Evolutionary conservation across 2,888 invertebrate species (phyloP).

Genomic region (Sclerodermus sp.): DNA sequence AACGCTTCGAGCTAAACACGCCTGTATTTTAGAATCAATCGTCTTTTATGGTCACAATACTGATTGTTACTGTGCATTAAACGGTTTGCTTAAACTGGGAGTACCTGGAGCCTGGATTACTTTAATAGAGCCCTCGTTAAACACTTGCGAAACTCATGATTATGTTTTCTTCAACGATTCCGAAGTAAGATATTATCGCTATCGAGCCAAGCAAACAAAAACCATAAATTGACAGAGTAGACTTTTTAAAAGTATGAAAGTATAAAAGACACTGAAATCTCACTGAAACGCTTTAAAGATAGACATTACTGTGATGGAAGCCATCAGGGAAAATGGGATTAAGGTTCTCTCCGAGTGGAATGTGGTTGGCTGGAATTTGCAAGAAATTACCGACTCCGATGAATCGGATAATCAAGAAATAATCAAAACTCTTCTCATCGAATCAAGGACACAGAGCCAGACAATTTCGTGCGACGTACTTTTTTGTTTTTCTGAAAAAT

Average conservation of each 20-base stretch:
- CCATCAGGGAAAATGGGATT: no score
- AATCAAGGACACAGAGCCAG: slow-evolving; percentile 59
- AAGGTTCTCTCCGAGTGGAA: no score
- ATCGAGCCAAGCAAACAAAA: no score
- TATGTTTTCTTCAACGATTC: slow-evolving; percentile 48
- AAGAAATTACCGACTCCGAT: no score
- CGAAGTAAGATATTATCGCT: slow-evolving; percentile 55
- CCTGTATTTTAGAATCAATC: slow-evolving; percentile 44
- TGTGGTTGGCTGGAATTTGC: no score
- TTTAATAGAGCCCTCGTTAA: slow-evolving; percentile 63
- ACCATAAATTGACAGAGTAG: no score
- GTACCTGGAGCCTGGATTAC: slow-evolving; percentile 63
- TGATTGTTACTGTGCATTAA: slow-evolving; percentile 69
- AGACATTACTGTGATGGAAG: no score
- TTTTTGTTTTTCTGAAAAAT: slow-evolving; percentile 64
- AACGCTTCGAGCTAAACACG: no score
- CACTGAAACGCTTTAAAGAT: no score
- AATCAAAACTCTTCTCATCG: slow-evolving; percentile 59
- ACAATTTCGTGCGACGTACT: slow-evolving; percentile 61
- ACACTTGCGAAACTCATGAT: slow-evolving; percentile 36
- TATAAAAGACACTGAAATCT: no score
- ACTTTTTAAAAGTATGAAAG: no score
- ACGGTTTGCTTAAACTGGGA: slow-evolving; percentile 65
- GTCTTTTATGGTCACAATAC: slow-evolving; percentile 72
- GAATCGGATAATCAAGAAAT: slow-evolving; percentile 19